phyloP scores from a whole-genome alignment of 2,888 invertebrate species.

The Polydrusus pterygomalis region DNA sequence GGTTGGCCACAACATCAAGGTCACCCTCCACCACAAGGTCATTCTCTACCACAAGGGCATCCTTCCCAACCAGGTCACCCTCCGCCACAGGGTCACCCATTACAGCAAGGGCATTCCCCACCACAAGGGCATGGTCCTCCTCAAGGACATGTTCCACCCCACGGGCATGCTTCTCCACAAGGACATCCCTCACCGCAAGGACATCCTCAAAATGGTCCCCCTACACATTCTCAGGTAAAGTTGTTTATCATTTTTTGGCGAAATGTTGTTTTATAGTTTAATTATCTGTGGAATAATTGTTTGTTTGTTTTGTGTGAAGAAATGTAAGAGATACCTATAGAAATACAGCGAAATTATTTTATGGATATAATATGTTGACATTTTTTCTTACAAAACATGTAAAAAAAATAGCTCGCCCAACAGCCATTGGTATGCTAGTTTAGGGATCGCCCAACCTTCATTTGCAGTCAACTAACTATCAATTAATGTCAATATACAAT shows the following conservation, averaged over 20 bases:
- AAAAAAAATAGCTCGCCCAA: no score
- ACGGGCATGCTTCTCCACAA: slow-evolving; percentile 67
- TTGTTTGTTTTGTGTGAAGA: no score
- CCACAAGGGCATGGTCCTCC: slow-evolving; percentile 34
- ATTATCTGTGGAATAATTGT: no score
- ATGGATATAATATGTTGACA: no score
- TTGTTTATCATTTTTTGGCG: background rate
- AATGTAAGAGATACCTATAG: no score
- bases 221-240: slow-evolving; percentile 26
- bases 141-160: slow-evolving; percentile 39
- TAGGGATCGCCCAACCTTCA: no score
- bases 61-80: slow-evolving; percentile 64
- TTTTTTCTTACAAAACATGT: no score
- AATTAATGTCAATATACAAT: no score
- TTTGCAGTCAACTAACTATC: no score
- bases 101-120: slow-evolving; percentile 42
- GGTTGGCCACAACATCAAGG: slow-evolving; percentile 45
- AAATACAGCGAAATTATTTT: no score
- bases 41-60: slow-evolving; percentile 27
- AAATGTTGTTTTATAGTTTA: background rate
- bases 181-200: slow-evolving; percentile 61
- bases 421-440: no score
- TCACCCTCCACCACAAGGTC: slow-evolving; percentile 41
- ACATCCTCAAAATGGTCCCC: slow-evolving; percentile 15
- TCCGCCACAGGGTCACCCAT: slow-evolving; percentile 62